Evolutionary conservation across 2,888 invertebrate species (phyloP).

Genomic region (Deroplatys truncata): DNA sequence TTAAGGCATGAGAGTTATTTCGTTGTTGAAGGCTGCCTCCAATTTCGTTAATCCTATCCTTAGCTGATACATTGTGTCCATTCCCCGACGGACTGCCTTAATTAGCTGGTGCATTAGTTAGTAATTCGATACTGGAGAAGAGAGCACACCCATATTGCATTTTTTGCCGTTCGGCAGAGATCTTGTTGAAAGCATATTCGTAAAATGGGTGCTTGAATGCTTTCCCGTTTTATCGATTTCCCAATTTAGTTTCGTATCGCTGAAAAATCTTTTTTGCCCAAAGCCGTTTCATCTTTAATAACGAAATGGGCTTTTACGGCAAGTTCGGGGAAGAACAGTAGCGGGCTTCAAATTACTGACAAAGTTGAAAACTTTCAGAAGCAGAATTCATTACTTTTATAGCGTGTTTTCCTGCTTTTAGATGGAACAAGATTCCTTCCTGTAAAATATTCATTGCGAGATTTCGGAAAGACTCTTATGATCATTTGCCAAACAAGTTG

Average conservation of each 20-base stretch:
- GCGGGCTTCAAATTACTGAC: neutral
- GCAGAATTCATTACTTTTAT: neutral
- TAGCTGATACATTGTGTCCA: neutral
- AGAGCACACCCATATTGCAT: neutral
- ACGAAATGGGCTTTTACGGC: neutral
- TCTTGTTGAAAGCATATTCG: neutral
- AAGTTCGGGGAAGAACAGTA: neutral
- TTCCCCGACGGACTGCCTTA: neutral
- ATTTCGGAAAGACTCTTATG: neutral
- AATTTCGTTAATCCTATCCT: neutral
- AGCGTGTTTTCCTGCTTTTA: neutral
- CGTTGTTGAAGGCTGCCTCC: too few relatives aligned
- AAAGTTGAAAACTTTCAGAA: neutral
- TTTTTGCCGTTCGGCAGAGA: neutral
- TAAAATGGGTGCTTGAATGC: neutral
- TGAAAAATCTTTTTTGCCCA: neutral
- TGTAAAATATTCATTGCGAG: neutral
- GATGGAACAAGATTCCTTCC: neutral
- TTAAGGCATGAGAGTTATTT: too few relatives aligned
- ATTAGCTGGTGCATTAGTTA: neutral
- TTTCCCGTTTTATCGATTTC: neutral
- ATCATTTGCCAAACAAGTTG: neutral
- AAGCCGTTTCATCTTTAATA: neutral
- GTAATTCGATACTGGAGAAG: neutral
- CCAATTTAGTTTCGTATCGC: neutral